A percentile compares a stretch with the other conserved stretches of the same genome.
Evolutionary conservation across 2,113 vertebrate genomes (phyloP).

Genomic region (Muntiacus muntjak): DNA sequence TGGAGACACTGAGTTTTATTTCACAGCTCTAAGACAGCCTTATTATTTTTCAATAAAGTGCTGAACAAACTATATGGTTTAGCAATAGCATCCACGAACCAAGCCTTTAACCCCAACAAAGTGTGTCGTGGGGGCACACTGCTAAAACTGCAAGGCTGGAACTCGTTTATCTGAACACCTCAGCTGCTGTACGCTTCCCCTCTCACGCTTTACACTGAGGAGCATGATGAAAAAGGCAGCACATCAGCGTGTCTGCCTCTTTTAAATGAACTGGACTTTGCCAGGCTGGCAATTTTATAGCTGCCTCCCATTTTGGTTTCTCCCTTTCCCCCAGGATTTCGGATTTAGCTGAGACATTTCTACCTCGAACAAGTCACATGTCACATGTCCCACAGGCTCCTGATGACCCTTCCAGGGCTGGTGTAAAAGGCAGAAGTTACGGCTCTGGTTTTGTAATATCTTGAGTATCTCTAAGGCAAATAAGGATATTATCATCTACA

Average conservation of each 20-base stretch:
- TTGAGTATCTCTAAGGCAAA: neutral
- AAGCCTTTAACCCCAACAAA: neutral
- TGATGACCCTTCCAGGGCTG: neutral
- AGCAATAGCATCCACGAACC: neutral
- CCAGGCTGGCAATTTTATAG: neutral
- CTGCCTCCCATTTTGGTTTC: neutral
- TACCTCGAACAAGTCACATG: conserved; percentile 40
- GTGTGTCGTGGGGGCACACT: neutral
- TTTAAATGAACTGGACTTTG: neutral
- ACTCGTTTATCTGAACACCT: neutral
- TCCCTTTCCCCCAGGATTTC: neutral
- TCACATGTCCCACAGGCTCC: neutral
- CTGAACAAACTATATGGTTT: neutral
- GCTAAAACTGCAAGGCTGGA: neutral
- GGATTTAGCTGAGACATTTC: conserved; percentile 33
- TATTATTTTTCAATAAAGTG: conserved; percentile 24
- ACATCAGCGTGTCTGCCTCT: neutral
- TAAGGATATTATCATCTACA: neutral
- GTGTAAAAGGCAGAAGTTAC: neutral
- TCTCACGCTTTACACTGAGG: neutral
- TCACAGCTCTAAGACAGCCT: conserved; percentile 10
- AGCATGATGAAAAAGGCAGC: neutral
- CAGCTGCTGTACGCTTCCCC: neutral
- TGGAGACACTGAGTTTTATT: conserved; percentile 52
- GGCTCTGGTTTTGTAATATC: neutral